phyloP scores from a whole-genome alignment of 2,113 vertebrate genomes.

The Pristiophorus japonicus region DNA sequence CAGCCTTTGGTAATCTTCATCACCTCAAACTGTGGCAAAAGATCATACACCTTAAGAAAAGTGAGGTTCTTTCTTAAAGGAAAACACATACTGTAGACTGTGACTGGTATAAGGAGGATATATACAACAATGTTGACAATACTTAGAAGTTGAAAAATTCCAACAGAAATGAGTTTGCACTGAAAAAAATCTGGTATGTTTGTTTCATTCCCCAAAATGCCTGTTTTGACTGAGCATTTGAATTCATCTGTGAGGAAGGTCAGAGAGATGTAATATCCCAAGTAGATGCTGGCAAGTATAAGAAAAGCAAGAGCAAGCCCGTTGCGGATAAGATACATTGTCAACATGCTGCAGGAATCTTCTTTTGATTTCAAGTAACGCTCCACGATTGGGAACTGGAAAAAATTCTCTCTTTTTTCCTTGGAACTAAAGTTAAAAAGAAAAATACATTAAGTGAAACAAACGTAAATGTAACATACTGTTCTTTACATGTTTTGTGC shows the following conservation, averaged over 20 bases:
- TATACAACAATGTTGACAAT: conserved; percentile 80
- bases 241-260: conserved; percentile 84
- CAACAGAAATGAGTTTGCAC: conserved; percentile 87
- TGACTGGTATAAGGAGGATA: conserved; percentile 61
- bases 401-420: conserved; percentile 76
- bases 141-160: conserved; percentile 84
- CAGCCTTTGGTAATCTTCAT: conserved; percentile 63
- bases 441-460: not conserved
- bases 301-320: conserved; percentile 68
- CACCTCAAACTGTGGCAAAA: conserved; percentile 77
- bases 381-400: conserved; percentile 88
- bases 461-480: not conserved
- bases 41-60: conserved; percentile 77
- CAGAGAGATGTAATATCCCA: conserved; percentile 80
- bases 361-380: conserved; percentile 88
- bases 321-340: conserved; percentile 75
- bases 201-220: conserved; percentile 73
- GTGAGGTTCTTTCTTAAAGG: conserved; percentile 64
- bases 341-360: conserved; percentile 60
- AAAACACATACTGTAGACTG: conserved; percentile 67
- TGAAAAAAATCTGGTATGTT: conserved; percentile 64
- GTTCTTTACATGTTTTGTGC: not conserved
- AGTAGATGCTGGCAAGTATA: conserved; percentile 67
- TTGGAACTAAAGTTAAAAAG: conserved; percentile 56
- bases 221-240: conserved; percentile 74